These are phyloP conservation scores for Lytechinus pictus DNA, from an alignment of 35 echinoderm and acorn worm genomes.

Conservation along the genomic window DNA sequence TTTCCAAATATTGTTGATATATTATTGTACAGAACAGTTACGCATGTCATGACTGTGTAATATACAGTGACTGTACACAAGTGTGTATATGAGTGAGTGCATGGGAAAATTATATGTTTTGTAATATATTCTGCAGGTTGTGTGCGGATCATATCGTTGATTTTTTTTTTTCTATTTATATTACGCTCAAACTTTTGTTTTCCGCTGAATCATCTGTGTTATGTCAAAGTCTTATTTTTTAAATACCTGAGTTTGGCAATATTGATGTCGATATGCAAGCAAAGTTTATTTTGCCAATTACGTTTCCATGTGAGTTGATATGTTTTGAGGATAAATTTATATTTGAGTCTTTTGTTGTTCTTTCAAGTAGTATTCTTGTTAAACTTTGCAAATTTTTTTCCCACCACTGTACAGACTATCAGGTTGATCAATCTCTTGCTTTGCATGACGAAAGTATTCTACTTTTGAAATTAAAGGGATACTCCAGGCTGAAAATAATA, in stretches of 20 bases:
- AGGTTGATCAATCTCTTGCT: neutral
- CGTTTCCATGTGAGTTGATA: neutral
- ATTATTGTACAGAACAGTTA: neutral
- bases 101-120: neutral
- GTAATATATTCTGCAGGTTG: neutral
- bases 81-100: neutral
- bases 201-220: neutral
- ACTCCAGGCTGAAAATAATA: too few species aligned
- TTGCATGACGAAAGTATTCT: too few species aligned
- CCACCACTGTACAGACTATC: neutral
- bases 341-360: neutral
- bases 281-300: neutral
- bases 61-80: neutral
- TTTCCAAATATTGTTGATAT: neutral
- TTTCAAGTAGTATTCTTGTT: neutral
- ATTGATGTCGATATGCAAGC: slow-evolving; percentile 7
- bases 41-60: neutral
- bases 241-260: neutral
- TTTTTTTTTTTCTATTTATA: neutral
- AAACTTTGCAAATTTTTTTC: neutral
- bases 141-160: neutral
- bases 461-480: too few species aligned
- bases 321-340: neutral
- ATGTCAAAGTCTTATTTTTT: slow-evolving; percentile 15
- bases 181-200: neutral